These are phyloP conservation scores for Tragulus kanchil DNA, from an alignment of 2,113 vertebrate genomes.

Conservation along the genomic window DNA sequence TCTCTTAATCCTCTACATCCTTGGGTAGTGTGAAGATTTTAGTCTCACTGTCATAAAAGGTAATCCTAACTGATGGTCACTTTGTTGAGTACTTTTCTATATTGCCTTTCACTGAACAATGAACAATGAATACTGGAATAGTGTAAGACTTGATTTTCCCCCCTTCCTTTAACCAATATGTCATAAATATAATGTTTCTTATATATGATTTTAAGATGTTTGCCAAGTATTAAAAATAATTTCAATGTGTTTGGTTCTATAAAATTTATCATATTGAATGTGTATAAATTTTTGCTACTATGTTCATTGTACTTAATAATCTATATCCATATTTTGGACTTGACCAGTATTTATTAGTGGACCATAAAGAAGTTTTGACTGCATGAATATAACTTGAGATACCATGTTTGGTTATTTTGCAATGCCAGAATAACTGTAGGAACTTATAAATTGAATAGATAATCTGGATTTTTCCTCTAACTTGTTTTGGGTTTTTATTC, in stretches of 20 bases:
- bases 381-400: slow-evolving; percentile 65
- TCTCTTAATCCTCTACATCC: not conserved
- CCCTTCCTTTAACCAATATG: not conserved
- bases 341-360: slow-evolving; percentile 51
- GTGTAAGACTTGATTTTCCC: slow-evolving; percentile 15
- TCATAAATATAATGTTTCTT: slow-evolving; percentile 63
- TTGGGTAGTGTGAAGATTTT: slow-evolving; percentile 57
- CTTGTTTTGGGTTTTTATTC: slow-evolving; percentile 55
- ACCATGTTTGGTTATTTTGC: slow-evolving; percentile 40
- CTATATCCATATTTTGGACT: slow-evolving; percentile 53
- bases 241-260: slow-evolving; percentile 56
- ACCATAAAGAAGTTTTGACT: slow-evolving; percentile 65
- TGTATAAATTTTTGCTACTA: slow-evolving; percentile 64
- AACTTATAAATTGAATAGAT: slow-evolving; percentile 61
- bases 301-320: slow-evolving; percentile 61
- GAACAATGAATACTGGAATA: slow-evolving; percentile 43
- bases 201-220: slow-evolving; percentile 49
- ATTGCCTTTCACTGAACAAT: slow-evolving; percentile 7
- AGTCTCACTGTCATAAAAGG: not conserved
- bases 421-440: slow-evolving; percentile 57
- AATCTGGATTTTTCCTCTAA: not conserved
- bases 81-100: slow-evolving; percentile 62
- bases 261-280: slow-evolving; percentile 62
- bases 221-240: slow-evolving; percentile 64
- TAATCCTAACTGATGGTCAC: slow-evolving; percentile 41